Base-by-base conservation (phyloP, 2,113 vertebrate genomes). In the Ailuropoda melanoleuca region DNA sequence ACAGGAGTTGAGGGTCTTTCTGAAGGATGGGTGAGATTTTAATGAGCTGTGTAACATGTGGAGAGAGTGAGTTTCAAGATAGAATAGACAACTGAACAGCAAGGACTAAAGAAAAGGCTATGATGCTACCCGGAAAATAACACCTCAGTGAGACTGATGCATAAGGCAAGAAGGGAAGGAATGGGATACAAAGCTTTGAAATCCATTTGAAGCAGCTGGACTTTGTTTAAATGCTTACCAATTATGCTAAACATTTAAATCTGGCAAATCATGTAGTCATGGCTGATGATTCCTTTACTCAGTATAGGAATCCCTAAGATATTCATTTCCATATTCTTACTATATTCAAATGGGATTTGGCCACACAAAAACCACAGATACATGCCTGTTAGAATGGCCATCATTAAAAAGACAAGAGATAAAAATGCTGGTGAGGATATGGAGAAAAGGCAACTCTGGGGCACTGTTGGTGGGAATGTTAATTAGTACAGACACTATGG, bases 151-250 rank as follows among this genome's bases (percentile, higher is more conserved):
- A 26, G 21, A 60, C 66, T 55, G 48, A 14, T 46, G 2, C 1
- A 2, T 9, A 70, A 60, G 58, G 19, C 46, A 46, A 72, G 53
- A 84, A 55, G 23, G 43, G 29, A 92, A 90, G 26, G n/a, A 72
- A 24, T 37, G 13, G 43, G 9, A 37, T 43, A 53, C 6, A 77
- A 85, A 81, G 29, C 21, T 60, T 18, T 62, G 68, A 95, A 97
- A 81, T 55, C 72, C 37, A 31, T 60, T 10, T 39, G 29, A 97
- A 96, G 66, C 50, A 82, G 55, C 31, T 74, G 60, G 53, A 55
- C 55, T 21, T 72, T 90, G 21, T 93, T 84, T 77, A 93, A 90
- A 53, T 93, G 62, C 46, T 91, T 92, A 93, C 14, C 64, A 85
- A 24, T 93, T 94, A 72, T 29, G 53, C 21, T 83, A 94, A 66